phyloP scores from a whole-genome alignment of 2,888 invertebrate species.

The Caenorhabditis virilis region DNA sequence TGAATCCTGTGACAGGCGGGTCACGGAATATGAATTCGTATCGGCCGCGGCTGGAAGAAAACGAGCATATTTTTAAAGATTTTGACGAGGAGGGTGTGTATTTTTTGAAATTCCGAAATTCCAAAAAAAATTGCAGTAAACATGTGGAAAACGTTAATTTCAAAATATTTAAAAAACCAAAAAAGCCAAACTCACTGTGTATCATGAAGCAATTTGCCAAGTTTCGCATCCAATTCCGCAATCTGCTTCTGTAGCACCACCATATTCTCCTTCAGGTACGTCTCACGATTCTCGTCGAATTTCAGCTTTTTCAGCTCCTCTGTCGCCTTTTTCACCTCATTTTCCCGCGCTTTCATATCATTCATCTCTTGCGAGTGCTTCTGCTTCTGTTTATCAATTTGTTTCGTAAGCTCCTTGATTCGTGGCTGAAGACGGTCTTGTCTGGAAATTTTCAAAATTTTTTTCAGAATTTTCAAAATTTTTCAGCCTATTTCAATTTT shows the following conservation, averaged over 20 bases:
- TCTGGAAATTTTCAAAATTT: constrained; percentile 1
- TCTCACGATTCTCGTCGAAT: constrained; percentile 32
- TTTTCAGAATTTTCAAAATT: neutral
- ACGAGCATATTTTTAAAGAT: neutral
- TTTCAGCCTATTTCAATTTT: too few relatives aligned
- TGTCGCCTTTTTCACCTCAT: constrained; percentile 50
- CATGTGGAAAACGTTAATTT: neutral
- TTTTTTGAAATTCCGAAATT: neutral
- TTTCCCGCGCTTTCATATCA: constrained; percentile 48
- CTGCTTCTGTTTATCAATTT: constrained; percentile 19
- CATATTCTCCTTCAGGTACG: neutral
- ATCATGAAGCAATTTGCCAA: neutral
- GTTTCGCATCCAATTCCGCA: neutral
- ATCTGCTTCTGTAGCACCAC: neutral
- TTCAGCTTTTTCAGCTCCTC: constrained; percentile 21
- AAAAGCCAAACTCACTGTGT: neutral
- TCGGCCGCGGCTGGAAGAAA: constrained; percentile 14
- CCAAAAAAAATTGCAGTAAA: neutral
- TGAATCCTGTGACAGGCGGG: constrained; percentile 25
- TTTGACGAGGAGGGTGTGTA: neutral
- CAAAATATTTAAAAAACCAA: neutral
- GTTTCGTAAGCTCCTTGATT: constrained; percentile 19
- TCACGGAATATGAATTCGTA: constrained; percentile 11
- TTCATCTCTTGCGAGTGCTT: constrained; percentile 13
- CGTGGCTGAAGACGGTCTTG: constrained; percentile 1